A percentile compares a stretch with the other conserved stretches of the same genome.
These are phyloP conservation scores for Megaceryle maxima DNA, from an alignment of 2,113 vertebrate genomes.

Conservation along the genomic window DNA sequence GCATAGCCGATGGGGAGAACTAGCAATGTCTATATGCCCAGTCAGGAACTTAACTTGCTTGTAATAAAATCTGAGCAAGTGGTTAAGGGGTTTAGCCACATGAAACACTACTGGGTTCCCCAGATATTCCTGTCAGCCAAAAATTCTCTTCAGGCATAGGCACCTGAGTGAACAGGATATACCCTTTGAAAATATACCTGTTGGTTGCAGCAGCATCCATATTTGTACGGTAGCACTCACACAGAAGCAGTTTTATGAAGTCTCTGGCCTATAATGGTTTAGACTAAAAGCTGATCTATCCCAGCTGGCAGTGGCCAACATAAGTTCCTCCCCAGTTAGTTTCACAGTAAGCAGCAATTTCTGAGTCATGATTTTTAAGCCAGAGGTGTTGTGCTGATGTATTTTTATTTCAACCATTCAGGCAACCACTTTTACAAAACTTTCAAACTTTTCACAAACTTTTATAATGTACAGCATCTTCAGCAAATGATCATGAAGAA, in stretches of 20 bases:
- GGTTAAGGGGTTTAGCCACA: background rate
- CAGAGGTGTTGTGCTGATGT: background rate
- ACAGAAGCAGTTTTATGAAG: background rate
- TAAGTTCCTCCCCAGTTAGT: background rate
- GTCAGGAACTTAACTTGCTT: background rate
- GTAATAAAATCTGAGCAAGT: background rate
- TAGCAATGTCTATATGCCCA: background rate
- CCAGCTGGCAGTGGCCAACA: fast-evolving
- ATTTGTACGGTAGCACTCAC: background rate
- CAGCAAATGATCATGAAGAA: background rate
- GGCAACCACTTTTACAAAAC: background rate
- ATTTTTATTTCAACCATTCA: background rate
- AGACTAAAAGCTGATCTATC: background rate
- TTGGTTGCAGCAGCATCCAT: background rate
- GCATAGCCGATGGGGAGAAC: background rate
- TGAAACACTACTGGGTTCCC: background rate
- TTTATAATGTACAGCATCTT: background rate
- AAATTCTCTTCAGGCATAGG: background rate
- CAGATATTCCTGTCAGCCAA: background rate
- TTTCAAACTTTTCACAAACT: background rate
- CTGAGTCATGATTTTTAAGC: background rate
- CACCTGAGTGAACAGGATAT: background rate
- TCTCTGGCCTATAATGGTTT: background rate
- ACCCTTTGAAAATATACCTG: background rate
- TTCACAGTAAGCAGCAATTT: background rate